A percentile compares a stretch with the other conserved stretches of the same genome.
Evolutionary conservation across 1,140 invertebrate species (phyloP).

Genomic region (Psix sp.): DNA sequence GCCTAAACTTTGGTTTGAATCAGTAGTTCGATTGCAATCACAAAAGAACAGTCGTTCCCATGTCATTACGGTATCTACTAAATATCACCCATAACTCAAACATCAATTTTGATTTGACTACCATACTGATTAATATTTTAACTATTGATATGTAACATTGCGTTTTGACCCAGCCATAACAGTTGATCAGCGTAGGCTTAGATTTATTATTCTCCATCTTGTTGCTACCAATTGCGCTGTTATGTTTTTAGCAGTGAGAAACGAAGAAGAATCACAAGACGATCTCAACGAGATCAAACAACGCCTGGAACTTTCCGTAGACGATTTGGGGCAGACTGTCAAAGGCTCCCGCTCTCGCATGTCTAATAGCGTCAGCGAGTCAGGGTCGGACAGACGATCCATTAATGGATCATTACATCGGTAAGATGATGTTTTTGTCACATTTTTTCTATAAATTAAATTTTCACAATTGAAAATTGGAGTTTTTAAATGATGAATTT

Average conservation of each 20-base stretch:
- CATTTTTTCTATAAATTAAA: not conserved
- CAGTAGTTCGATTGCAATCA: too few relatives aligned
- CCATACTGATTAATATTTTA: too few relatives aligned
- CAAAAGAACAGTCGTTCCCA: too few relatives aligned
- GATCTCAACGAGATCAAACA: conserved; percentile 87
- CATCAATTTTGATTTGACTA: too few relatives aligned
- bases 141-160: too few relatives aligned
- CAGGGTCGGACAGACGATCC: conserved; percentile 76
- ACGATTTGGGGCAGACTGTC: conserved; percentile 83
- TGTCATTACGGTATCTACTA: too few relatives aligned
- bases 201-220: too few relatives aligned
- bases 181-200: too few relatives aligned
- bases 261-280: conserved; percentile 71
- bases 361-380: conserved; percentile 81
- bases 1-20: conserved; percentile 13
- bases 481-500: too few relatives aligned
- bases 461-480: too few relatives aligned
- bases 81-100: too few relatives aligned
- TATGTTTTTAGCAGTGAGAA: conserved; percentile 67
- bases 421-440: conserved; percentile 56
- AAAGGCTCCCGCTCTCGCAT: conserved; percentile 78
- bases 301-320: conserved; percentile 83
- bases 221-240: not conserved
- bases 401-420: conserved; percentile 74
- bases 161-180: too few relatives aligned